Percentiles rank a stretch among this genome's conserved stretches.
These are phyloP conservation scores for Lycaena phlaeas DNA, from an alignment of 2,888 invertebrate species.

Conservation along the genomic window DNA sequence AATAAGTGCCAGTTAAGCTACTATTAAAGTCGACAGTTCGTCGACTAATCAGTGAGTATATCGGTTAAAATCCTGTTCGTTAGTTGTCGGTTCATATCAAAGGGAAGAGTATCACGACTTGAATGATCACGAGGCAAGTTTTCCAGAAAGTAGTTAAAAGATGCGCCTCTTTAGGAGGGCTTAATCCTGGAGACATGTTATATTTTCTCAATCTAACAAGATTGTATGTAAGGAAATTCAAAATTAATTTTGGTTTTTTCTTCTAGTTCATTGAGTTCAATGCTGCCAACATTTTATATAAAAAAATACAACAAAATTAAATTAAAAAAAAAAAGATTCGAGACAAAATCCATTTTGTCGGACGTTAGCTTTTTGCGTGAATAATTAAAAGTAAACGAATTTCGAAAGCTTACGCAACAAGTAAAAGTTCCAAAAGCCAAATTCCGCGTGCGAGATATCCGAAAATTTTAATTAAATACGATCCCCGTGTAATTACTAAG, in stretches of 20 bases:
- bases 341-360: too few species aligned
- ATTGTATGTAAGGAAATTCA: too few species aligned
- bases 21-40: slow-evolving; percentile 40
- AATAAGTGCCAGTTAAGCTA: slow-evolving; percentile 23
- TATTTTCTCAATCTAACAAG: too few species aligned
- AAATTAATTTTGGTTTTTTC: too few species aligned
- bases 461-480: slow-evolving; percentile 25
- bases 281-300: too few species aligned
- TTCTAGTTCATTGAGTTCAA: too few species aligned
- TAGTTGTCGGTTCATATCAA: slow-evolving; percentile 56
- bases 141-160: slow-evolving; percentile 50
- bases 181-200: background rate
- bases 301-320: too few species aligned
- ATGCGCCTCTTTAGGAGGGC: slow-evolving; percentile 34
- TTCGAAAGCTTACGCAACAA: slow-evolving; percentile 8
- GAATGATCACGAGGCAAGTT: slow-evolving; percentile 47
- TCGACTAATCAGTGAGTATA: slow-evolving; percentile 36
- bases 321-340: too few species aligned
- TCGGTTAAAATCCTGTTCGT: slow-evolving; percentile 47
- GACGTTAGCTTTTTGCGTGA: too few species aligned
- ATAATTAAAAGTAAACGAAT: background rate
- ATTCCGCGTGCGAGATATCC: slow-evolving; percentile 20
- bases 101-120: slow-evolving; percentile 53
- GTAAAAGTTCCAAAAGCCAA: slow-evolving; percentile 18
- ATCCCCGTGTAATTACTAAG: slow-evolving; percentile 22